Evolutionary conservation across 1,140 invertebrate species (phyloP).

Genomic region (Ceratitis capitata): DNA sequence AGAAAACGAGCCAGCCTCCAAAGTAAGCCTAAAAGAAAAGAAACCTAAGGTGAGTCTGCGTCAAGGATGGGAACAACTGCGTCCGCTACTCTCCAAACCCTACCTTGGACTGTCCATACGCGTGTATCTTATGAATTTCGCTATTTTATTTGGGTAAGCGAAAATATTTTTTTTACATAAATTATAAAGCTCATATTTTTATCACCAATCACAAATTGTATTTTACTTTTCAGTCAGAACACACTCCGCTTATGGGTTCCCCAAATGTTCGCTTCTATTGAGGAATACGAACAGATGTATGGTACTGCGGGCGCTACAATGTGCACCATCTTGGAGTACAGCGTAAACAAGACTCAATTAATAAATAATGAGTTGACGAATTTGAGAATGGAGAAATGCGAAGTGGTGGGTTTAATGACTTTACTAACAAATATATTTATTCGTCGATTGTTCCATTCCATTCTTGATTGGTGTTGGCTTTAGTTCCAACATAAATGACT

Average conservation of each 20-base stretch:
- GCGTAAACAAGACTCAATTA: constrained; percentile 54
- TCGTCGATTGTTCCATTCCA: no score
- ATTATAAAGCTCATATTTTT: background rate
- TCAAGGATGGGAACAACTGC: constrained; percentile 51
- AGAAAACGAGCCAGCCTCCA: background rate
- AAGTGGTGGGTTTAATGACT: constrained; percentile 40
- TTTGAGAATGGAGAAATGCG: background rate
- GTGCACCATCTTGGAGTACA: constrained; percentile 60
- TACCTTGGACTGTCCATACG: constrained; percentile 51
- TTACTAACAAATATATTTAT: no score
- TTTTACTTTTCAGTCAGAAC: constrained; percentile 49
- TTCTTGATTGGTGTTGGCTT: no score
- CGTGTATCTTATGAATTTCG: constrained; percentile 60
- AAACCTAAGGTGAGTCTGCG: constrained; percentile 29
- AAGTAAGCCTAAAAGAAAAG: background rate
- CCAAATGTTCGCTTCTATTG: constrained; percentile 60
- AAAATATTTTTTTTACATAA: background rate
- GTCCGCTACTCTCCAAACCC: constrained; percentile 56
- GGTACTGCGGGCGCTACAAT: constrained; percentile 46
- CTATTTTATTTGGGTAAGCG: constrained; percentile 54
- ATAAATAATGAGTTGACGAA: background rate
- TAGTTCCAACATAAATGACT: no score
- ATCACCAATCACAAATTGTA: background rate
- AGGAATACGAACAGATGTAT: constrained; percentile 50
- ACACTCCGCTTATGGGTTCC: constrained; percentile 63